A percentile compares a stretch with the other conserved stretches of the same genome.
Conservation (phyloP, 2,113 vertebrate genomes). For the Chloroceryle aenea region DNA sequence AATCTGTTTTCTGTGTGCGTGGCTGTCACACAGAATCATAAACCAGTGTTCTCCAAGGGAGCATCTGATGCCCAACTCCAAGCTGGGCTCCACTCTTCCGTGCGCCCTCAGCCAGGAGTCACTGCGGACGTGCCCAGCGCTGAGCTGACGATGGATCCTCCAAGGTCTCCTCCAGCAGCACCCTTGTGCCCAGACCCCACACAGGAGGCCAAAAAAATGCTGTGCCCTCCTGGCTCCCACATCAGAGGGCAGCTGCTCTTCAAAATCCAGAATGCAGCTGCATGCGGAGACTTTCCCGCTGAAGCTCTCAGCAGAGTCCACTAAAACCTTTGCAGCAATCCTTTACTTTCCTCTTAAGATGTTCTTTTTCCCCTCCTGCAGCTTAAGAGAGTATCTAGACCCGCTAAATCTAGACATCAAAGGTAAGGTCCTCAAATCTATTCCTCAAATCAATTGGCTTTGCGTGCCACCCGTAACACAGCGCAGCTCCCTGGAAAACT, state of each 20-base stretch:
- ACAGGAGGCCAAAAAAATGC: neutral
- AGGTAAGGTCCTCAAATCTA: neutral
- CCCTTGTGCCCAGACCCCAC: neutral
- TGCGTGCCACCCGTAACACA: neutral
- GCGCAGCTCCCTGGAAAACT: neutral
- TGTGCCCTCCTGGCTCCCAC: neutral
- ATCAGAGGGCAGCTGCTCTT: neutral
- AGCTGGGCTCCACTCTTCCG: neutral
- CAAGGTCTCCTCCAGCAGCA: neutral
- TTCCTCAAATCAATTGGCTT: neutral
- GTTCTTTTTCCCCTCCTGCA: neutral
- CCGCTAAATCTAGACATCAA: neutral
- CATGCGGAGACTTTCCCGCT: neutral
- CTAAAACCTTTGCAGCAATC: neutral
- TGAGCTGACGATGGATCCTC: accelerated
- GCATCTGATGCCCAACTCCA: accelerated
- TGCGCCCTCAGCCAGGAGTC: neutral
- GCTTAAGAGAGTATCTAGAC: neutral
- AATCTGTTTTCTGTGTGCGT: neutral
- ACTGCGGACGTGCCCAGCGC: neutral
- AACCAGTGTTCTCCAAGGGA: accelerated
- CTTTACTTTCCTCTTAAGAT: neutral
- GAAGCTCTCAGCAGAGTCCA: neutral
- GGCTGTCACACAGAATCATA: neutral
- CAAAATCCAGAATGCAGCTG: neutral